A percentile compares a stretch with the other conserved stretches of the same genome.
Evolutionary conservation across 2,797 vertebrate genomes (phyloP).

Genomic region (Macroramphosus scolopax): DNA sequence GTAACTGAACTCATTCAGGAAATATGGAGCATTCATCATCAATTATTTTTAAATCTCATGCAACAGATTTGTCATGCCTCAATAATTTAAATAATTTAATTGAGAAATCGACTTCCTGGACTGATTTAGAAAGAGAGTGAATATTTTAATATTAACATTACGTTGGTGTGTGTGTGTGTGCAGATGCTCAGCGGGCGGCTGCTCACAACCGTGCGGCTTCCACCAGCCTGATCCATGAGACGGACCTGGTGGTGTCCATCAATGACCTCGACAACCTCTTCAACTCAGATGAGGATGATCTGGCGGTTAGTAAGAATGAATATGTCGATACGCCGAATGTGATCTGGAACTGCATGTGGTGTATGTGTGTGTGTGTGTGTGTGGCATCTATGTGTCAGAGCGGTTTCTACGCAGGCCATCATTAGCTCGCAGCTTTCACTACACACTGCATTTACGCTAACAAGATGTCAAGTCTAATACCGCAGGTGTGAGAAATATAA

Average conservation of each 20-base stretch:
- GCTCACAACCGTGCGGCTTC: constrained; percentile 89
- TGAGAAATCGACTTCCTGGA: neutral
- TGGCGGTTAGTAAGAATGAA: constrained; percentile 82
- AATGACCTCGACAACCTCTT: constrained; percentile 99
- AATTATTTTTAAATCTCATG: neutral
- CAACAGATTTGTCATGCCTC: constrained; percentile 8
- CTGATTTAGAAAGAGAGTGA: no score
- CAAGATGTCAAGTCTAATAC: no score
- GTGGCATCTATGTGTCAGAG: constrained; percentile 11
- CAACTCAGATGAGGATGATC: constrained; percentile 97
- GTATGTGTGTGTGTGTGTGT: constrained; percentile 4
- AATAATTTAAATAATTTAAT: constrained; percentile 14
- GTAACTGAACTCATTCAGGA: neutral
- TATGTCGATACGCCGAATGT: no score
- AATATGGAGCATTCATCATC: constrained; percentile 9
- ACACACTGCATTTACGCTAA: constrained; percentile 12
- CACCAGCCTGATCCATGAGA: constrained; percentile 94
- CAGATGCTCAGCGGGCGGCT: constrained; percentile 86
- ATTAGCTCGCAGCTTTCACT: constrained; percentile 26
- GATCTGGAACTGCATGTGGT: no score
- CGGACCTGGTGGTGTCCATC: constrained; percentile 93
- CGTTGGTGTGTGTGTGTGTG: constrained; percentile 8
- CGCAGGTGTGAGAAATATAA: constrained; percentile 14
- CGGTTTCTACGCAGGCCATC: constrained; percentile 19
- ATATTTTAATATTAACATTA: neutral